A percentile compares a stretch with the other conserved stretches of the same genome.
phyloP scores from a whole-genome alignment of 2,797 vertebrate genomes.

The Cuculus canorus region DNA sequence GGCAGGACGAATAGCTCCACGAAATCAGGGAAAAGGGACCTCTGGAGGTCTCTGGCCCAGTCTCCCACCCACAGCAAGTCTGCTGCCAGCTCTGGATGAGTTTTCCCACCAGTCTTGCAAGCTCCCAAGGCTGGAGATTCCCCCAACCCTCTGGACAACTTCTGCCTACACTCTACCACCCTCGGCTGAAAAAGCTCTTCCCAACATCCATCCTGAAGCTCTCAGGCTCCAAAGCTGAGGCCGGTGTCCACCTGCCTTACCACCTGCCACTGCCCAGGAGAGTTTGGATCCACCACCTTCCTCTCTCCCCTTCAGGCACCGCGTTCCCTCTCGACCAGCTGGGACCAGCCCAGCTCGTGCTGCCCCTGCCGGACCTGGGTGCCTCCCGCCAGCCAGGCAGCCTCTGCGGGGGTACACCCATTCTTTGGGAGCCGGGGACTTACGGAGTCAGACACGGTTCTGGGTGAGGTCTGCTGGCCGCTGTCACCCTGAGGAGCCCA shows the following conservation, averaged over 20 bases:
- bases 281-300: background rate
- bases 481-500: accelerated
- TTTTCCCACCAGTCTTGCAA: background rate
- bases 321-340: background rate
- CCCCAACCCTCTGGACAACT: background rate
- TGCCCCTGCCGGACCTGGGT: background rate
- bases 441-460: accelerated
- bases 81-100: background rate
- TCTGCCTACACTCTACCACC: background rate
- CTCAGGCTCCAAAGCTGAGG: background rate
- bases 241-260: background rate
- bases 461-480: background rate
- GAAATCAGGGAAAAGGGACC: background rate
- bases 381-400: background rate
- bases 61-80: background rate
- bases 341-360: background rate
- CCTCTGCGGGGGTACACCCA: accelerated
- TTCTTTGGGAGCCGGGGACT: accelerated
- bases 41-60: background rate
- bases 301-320: background rate
- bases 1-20: accelerated
- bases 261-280: background rate
- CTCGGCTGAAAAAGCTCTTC: background rate
- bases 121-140: background rate
- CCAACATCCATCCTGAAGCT: accelerated